Conservation (phyloP, 2,797 vertebrate genomes). For the Denticeps clupeoides region DNA sequence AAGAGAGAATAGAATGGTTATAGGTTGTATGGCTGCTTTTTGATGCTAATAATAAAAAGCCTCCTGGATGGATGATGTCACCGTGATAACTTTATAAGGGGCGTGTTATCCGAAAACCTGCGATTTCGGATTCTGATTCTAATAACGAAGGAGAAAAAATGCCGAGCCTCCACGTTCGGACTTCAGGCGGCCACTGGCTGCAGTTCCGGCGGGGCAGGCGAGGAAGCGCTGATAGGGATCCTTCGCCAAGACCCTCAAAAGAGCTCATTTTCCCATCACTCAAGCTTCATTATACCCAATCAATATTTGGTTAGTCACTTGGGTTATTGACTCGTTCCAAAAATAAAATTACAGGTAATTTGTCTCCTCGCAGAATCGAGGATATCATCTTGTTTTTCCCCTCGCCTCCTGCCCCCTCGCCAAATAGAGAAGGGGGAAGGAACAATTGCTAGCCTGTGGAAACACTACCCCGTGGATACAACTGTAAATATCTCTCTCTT, state of each 20-base stretch:
- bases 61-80: too few relatives aligned
- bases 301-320: slow-evolving; percentile 96
- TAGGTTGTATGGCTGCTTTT: too few relatives aligned
- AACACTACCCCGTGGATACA: slow-evolving; percentile 77
- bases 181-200: slow-evolving; percentile 44
- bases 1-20: too few relatives aligned
- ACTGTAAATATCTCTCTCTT: slow-evolving; percentile 90
- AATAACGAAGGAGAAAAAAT: too few relatives aligned
- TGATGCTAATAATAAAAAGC: too few relatives aligned
- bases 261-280: slow-evolving; percentile 84
- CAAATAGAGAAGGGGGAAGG: slow-evolving; percentile 8
- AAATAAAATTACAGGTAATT: slow-evolving; percentile 97
- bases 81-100: too few relatives aligned
- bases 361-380: slow-evolving; percentile 83
- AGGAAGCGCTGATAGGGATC: slow-evolving; percentile 58
- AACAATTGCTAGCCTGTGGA: slow-evolving; percentile 63
- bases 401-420: slow-evolving; percentile 32
- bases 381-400: slow-evolving; percentile 79
- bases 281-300: slow-evolving; percentile 92
- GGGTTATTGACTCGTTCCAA: slow-evolving; percentile 94
- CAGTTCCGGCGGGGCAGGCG: slow-evolving; percentile 15
- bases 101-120: too few relatives aligned
- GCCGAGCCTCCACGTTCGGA: too few relatives aligned
- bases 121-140: too few relatives aligned
- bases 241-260: slow-evolving; percentile 60